Percentiles rank a stretch among this genome's conserved stretches.
phyloP scores from a whole-genome alignment of 2,797 vertebrate genomes.

The Hyperoplus immaculatus region DNA sequence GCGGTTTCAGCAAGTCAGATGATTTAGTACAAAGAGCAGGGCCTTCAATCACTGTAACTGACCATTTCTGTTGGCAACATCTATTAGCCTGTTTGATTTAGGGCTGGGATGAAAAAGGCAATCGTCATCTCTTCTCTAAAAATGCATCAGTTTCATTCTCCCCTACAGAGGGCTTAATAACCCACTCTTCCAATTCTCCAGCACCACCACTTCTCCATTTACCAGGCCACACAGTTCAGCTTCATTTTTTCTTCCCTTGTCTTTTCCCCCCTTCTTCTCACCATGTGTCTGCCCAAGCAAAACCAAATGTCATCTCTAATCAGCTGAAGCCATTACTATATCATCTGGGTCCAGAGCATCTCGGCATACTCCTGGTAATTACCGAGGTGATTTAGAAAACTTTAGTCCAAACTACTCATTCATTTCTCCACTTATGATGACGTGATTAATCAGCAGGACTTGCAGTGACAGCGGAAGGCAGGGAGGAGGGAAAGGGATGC shows the following conservation, averaged over 20 bases:
- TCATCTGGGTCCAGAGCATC: slow-evolving; percentile 47
- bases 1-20: slow-evolving; percentile 52
- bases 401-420: slow-evolving; percentile 80
- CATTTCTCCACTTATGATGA: slow-evolving; percentile 75
- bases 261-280: background rate
- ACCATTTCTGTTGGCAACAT: slow-evolving; percentile 66
- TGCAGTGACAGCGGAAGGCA: slow-evolving; percentile 65
- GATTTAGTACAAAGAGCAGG: slow-evolving; percentile 63
- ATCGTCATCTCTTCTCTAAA: slow-evolving; percentile 40
- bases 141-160: slow-evolving; percentile 51
- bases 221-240: background rate
- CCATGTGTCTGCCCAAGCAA: slow-evolving; percentile 16
- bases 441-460: slow-evolving; percentile 80
- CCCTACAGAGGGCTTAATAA: slow-evolving; percentile 36
- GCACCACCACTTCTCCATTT: background rate
- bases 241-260: slow-evolving; percentile 1
- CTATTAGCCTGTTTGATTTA: slow-evolving; percentile 57
- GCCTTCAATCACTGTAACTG: slow-evolving; percentile 58
- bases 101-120: slow-evolving; percentile 49
- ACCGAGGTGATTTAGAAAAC: slow-evolving; percentile 76
- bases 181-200: slow-evolving; percentile 10
- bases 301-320: slow-evolving; percentile 56
- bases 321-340: slow-evolving; percentile 48
- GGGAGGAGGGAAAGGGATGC: slow-evolving; percentile 57
- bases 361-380: slow-evolving; percentile 70